Evolutionary conservation across 2,888 invertebrate genomes (phyloP), one percentile per base, ranked within the genome.

Genomic region (Pseudoips prasinana): DNA sequence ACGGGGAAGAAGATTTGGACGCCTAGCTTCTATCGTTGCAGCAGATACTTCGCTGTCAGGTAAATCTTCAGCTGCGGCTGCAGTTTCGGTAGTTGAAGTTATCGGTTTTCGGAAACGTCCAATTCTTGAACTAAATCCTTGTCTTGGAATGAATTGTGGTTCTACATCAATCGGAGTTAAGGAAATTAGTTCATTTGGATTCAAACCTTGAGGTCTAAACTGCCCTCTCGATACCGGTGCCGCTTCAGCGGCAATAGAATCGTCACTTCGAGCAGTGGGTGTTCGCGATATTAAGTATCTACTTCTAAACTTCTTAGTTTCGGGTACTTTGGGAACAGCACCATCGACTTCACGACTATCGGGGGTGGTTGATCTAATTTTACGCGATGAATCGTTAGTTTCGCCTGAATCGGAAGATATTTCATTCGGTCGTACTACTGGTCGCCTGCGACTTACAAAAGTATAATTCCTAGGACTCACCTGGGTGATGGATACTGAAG

Each of bases 391-490:
- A 23, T 71, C 72, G 6, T 48, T 52, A 8, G 59, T 49, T 45
- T 80, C 79, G 29, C 70, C 75, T 44, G 74, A 72, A 52, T 85
- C 83, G 51, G 73, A 67, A 54, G 55, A 61, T 66, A 87, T 82
- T 68, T 87, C 84, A 43, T 89, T 88, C 17, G 73, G 74, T 52
- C 75, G 73, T 22, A 69, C 58, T 30, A 80, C 40, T 32, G 84
- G 84, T 46, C 81, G 74, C 37, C 85, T 79, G 40, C 89, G 84
- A 43, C 75, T 81, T 46, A 86, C 68, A 46, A 80, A 82, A 71
- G 81, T 64, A 74, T 85, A 88, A 73, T 80, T 88, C 86, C 84
- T 89, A 67, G 77, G 75, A 88, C 91, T 91, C 83, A 91, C 91
- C 91, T 87, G 85, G 5, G 81, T 79, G 7, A 75, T 63, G 5